A percentile compares a stretch with the other conserved stretches of the same genome.
These are phyloP conservation scores for Drosophila conformis DNA, from an alignment of 2,888 invertebrate species.

Conservation along the genomic window DNA sequence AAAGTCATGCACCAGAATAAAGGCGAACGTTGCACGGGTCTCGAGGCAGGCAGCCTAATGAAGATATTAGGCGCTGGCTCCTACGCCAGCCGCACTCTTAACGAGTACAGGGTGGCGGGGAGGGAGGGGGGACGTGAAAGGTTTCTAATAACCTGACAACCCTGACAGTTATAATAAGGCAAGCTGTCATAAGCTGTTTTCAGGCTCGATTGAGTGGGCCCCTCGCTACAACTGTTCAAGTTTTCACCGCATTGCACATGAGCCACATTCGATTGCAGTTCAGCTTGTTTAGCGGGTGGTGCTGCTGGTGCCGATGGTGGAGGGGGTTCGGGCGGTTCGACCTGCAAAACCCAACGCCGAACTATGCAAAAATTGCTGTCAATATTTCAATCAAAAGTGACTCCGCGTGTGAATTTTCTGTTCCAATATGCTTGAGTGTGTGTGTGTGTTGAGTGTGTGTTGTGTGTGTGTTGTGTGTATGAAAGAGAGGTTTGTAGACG, in stretches of 20 bases:
- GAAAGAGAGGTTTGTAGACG: constrained; percentile 30
- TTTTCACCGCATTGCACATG: constrained; percentile 69
- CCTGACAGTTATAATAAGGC: constrained; percentile 77
- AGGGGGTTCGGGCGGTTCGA: background rate
- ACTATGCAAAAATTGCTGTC: constrained; percentile 75
- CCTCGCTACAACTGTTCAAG: constrained; percentile 30
- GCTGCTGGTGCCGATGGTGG: background rate
- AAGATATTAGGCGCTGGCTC: constrained; percentile 56
- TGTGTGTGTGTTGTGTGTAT: constrained; percentile 5
- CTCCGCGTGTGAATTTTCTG: constrained; percentile 34
- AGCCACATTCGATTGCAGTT: constrained; percentile 34
- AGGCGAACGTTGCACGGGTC: constrained; percentile 14
- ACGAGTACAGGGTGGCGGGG: accelerated
- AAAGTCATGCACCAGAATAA: constrained; percentile 43
- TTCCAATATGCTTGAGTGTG: background rate
- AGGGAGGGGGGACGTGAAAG: constrained; percentile 1
- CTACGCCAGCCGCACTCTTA: background rate
- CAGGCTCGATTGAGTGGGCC: constrained; percentile 62
- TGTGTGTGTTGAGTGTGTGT: background rate
- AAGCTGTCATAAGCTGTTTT: constrained; percentile 76
- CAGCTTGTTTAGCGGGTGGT: background rate
- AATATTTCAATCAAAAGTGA: constrained; percentile 76
- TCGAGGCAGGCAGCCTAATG: constrained; percentile 47
- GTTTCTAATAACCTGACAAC: constrained; percentile 65
- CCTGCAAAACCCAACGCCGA: constrained; percentile 50